Evolutionary conservation across 2,888 invertebrate species (phyloP).

Genomic region (Sipunculus nudus): DNA sequence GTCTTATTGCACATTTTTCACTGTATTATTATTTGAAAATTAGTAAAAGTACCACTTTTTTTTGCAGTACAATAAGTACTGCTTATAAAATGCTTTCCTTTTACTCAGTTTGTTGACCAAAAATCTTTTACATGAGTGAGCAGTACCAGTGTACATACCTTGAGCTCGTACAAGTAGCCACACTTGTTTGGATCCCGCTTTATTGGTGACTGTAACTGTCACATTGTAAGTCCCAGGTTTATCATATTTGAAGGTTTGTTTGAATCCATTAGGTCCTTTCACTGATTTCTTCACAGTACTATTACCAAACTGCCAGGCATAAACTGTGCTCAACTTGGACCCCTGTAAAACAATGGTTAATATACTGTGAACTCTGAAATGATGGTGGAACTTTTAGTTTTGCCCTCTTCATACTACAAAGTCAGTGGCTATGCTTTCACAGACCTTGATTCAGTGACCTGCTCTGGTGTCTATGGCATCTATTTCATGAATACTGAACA

Average conservation of each 20-base stretch:
- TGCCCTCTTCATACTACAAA: too few relatives aligned
- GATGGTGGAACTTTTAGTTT: too few relatives aligned
- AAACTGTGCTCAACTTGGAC: constrained; percentile 43
- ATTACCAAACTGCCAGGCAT: constrained; percentile 49
- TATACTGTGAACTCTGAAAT: too few relatives aligned
- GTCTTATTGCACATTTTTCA: too few relatives aligned
- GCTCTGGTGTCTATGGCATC: too few relatives aligned
- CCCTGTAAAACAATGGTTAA: constrained; percentile 44
- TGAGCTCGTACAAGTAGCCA: constrained; percentile 9
- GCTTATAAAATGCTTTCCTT: constrained; percentile 3
- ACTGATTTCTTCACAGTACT: constrained; percentile 12
- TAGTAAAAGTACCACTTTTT: too few relatives aligned
- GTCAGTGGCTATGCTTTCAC: too few relatives aligned
- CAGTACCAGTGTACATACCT: constrained; percentile 12
- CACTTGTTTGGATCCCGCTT: constrained; percentile 31
- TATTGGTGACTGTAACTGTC: constrained; percentile 46
- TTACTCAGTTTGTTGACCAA: too few relatives aligned
- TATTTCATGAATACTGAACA: too few relatives aligned
- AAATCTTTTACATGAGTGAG: constrained; percentile 43
- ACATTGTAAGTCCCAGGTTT: constrained; percentile 45
- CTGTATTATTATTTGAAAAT: too few relatives aligned
- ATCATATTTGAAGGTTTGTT: constrained; percentile 39
- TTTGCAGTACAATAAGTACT: neutral
- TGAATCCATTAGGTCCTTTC: too few relatives aligned
- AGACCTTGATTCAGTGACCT: too few relatives aligned